Base-by-base conservation (phyloP, 2,888 invertebrate species). In the Diloba caeruleocephala region DNA sequence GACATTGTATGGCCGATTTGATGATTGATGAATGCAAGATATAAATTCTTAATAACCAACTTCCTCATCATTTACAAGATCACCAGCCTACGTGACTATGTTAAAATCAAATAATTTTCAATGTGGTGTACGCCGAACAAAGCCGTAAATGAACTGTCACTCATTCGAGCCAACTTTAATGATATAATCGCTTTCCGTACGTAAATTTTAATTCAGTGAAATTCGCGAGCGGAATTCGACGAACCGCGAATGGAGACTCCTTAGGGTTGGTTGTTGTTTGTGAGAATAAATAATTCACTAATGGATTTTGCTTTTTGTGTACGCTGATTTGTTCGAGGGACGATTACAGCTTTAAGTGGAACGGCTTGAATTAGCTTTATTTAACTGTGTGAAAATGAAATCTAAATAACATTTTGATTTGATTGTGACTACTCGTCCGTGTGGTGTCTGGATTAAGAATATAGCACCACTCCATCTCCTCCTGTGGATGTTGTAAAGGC, bases 141-240 rank as follows among this genome's bases (percentile, higher is more conserved):
- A 44, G 51, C 41, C 25, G 44, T 52, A 65, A 75, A 69, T 69
- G 60, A 67, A 55, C 69, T 76, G 76, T 71, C 73, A 75, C 61
- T 75, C 69, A 73, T 62, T 68, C 55, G 43, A 43, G 31, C 56
- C 62, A 65, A 75, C 64, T 71, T 71, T 62, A 71, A 69, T 66
- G 68, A 63, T 58, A 28, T 67, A 75, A 75, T 75, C 73, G 63
- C 49, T 71, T 71, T 69, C 50, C 59, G 54, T 62, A 54, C 52
- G 58, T 66, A 66, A n/a, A 70, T 70, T 71, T 76, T 66, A 75
- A 71, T 64, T 65, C 55, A 32, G 38, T 32, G 39, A 58, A 70
- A 65, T 68, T 54, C 58, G 57, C 55, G 49, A 49, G 52, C 56
- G 51, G 41, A 67, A 61, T 64, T 59, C 59, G 53, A 37, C 62